Conservation (phyloP, 2,888 invertebrate species). For the Leptura quadrifasciata region DNA sequence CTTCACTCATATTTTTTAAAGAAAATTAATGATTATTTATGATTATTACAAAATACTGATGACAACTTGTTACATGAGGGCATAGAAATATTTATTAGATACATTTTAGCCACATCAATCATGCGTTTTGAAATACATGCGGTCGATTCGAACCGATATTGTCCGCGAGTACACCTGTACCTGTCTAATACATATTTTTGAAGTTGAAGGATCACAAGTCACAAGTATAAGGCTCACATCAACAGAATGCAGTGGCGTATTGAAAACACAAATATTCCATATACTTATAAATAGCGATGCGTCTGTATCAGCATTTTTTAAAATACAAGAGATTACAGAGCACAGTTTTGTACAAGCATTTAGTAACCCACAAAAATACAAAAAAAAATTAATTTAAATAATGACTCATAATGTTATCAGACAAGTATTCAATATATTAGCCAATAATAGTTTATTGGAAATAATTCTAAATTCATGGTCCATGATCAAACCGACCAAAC, state of each 20-base stretch:
- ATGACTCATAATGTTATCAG: no score
- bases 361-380: no score
- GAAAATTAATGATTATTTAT: neutral
- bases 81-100: slow-evolving; percentile 1
- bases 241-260: neutral
- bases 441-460: no score
- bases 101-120: slow-evolving; percentile 23
- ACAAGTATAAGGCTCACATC: neutral
- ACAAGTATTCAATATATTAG: no score
- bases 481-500: no score
- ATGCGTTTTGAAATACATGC: neutral
- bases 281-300: no score
- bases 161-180: slow-evolving; percentile 13
- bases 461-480: no score
- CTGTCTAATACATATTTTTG: slow-evolving; percentile 18
- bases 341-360: no score
- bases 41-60: neutral
- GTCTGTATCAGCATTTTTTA: no score
- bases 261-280: neutral
- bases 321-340: no score
- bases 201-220: slow-evolving; percentile 10
- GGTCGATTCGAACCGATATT: neutral
- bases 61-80: neutral
- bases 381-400: no score
- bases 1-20: neutral